phyloP scores from a whole-genome alignment of 2,888 invertebrate species.

The Blastobasis adustella region DNA sequence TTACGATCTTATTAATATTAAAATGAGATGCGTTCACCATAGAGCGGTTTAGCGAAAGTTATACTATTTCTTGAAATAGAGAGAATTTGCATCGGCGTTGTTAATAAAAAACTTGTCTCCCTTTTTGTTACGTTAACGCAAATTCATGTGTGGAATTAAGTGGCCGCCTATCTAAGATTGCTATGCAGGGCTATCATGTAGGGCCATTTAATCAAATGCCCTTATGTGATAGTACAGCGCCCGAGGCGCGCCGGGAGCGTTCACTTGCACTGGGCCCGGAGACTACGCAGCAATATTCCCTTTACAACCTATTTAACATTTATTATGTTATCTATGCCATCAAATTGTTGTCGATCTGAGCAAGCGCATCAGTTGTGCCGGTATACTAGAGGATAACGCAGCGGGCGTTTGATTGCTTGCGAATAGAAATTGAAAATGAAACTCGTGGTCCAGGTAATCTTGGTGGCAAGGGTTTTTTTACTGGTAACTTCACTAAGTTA shows the following conservation, averaged over 20 bases:
- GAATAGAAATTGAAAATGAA: background rate
- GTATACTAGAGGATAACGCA: background rate
- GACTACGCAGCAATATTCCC: background rate
- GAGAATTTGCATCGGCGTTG: slow-evolving; percentile 5
- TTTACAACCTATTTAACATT: background rate
- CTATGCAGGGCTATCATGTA: slow-evolving; percentile 30
- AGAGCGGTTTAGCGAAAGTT: slow-evolving; percentile 14
- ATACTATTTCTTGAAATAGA: slow-evolving; percentile 3
- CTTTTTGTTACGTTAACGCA: background rate
- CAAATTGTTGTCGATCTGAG: too few relatives aligned
- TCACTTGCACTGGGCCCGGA: too few relatives aligned
- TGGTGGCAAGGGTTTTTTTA: too few relatives aligned
- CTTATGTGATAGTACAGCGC: slow-evolving; percentile 20
- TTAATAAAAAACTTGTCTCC: background rate
- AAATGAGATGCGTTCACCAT: slow-evolving; percentile 32
- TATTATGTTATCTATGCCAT: background rate
- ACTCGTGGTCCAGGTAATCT: background rate
- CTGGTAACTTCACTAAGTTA: too few relatives aligned
- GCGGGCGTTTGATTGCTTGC: background rate
- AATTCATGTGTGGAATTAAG: slow-evolving; percentile 6
- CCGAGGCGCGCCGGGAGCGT: slow-evolving; percentile 20
- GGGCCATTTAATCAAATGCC: slow-evolving; percentile 41
- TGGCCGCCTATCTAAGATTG: slow-evolving; percentile 22
- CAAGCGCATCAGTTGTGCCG: background rate
- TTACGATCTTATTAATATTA: slow-evolving; percentile 41